A percentile compares a stretch with the other conserved stretches of the same genome.
Conservation (phyloP, 2,797 vertebrate genomes). For the Novumbra hubbsi region DNA sequence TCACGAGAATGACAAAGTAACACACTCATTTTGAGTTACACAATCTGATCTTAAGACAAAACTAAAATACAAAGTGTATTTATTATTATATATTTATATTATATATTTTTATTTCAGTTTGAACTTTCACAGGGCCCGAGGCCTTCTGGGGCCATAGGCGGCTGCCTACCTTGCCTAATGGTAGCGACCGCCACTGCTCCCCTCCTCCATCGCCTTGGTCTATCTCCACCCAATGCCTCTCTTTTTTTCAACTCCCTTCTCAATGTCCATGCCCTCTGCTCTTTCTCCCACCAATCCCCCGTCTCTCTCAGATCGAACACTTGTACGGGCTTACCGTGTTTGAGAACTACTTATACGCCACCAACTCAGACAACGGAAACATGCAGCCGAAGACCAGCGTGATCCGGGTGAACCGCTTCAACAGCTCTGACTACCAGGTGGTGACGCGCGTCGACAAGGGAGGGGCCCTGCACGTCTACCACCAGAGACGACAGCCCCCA, state of each 20-base stretch:
- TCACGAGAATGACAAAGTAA: too few relatives aligned
- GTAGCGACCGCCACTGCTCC: too few relatives aligned
- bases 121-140: too few relatives aligned
- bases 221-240: not conserved
- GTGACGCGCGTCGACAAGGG: conserved; percentile 95
- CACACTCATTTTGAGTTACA: too few relatives aligned
- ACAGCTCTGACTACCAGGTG: conserved; percentile 94
- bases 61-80: too few relatives aligned
- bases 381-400: conserved; percentile 95
- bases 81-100: too few relatives aligned
- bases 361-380: conserved; percentile 93
- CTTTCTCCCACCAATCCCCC: not conserved
- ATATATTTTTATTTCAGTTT: too few relatives aligned
- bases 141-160: too few relatives aligned
- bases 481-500: conserved; percentile 92
- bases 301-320: conserved; percentile 85
- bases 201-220: not conserved
- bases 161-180: too few relatives aligned
- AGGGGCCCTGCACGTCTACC: conserved; percentile 93
- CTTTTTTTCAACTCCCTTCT: conserved; percentile 10
- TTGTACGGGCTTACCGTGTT: conserved; percentile 93
- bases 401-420: conserved; percentile 94
- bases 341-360: conserved; percentile 96
- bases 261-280: not conserved
- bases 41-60: too few relatives aligned